Evolutionary conservation across 2,888 invertebrate genomes (phyloP), one percentile per base, ranked within the genome.

Genomic region (Ophion costatus): DNA sequence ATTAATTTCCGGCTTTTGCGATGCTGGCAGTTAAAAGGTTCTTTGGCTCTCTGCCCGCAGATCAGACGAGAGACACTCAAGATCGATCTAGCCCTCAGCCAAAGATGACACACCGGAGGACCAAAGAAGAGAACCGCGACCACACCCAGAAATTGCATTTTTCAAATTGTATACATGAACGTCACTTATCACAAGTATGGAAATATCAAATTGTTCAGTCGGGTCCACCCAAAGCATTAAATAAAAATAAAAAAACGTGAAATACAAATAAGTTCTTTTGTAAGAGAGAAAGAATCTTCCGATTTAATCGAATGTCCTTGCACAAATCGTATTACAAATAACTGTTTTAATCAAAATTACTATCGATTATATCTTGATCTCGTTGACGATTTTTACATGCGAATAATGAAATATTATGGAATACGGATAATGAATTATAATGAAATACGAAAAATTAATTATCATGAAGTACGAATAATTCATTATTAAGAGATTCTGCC

Each of bases 61-160:
- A 67, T 20, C 57, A 22, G 63, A 82, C 24, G 38, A 84, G 59
- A 64, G 51, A 79, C 61, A 71, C 69, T 80, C 70, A 17, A 61
- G 75, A 81, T 78, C 78, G 81, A 59, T 74, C 59, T 14, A 61
- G 33, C 64, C 66, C 66, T 77, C 45, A 24, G 64, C 57, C 66
- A 38, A 67, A 70, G 71, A 81, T 83, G 67, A 85, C 66, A 85
- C 77, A 80, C 69, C 77, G 74, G 59, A 80, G 80, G 45, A 33
- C 63, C 63, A 61, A 64, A 42, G 3, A 51, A 61, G 73, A 74
- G 29, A 79, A 77, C 24, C 51, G 59, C 71, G 57, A 71, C 33
- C 45, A 33, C 22, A 67, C 59, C 45, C 64, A n/a, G 38, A 9
- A 24, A 51, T 45, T 45, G 24, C 63, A 22, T 69, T 69, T 33